Conservation (phyloP, 2,797 vertebrate species). For the Sebastes oblongus region DNA sequence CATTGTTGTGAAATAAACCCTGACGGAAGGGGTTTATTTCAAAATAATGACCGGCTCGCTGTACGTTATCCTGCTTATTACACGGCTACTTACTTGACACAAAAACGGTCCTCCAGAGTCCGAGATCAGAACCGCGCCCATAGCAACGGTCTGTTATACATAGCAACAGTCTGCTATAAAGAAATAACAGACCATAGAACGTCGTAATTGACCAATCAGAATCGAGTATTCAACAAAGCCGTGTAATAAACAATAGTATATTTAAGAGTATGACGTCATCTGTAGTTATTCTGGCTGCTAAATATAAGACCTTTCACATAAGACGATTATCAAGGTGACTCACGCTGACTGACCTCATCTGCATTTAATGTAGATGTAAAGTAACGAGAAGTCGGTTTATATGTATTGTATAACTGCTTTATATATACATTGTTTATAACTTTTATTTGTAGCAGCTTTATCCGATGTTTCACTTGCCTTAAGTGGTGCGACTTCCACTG, state of each 20-base stretch:
- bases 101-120: too few species aligned
- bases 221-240: too few species aligned
- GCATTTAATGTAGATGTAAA: conserved; percentile 30
- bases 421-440: conserved; percentile 23
- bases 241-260: background rate
- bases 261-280: background rate
- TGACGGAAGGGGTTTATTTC: too few species aligned
- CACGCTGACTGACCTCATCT: conserved; percentile 17
- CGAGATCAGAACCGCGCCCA: too few species aligned
- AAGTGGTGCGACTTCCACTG: conserved; percentile 57
- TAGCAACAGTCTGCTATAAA: too few species aligned
- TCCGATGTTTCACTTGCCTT: conserved; percentile 59
- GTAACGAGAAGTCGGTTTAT: conserved; percentile 3
- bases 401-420: conserved; percentile 46
- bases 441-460: conserved; percentile 66
- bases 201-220: too few species aligned
- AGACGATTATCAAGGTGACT: conserved; percentile 4
- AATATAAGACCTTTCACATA: background rate
- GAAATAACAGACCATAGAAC: too few species aligned
- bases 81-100: too few species aligned
- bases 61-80: too few species aligned
- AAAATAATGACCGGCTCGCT: too few species aligned
- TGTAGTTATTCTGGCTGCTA: background rate
- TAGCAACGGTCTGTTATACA: too few species aligned
- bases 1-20: too few species aligned